phyloP scores from a whole-genome alignment of 2,797 vertebrate genomes.

The Scyliorhinus canicula region DNA sequence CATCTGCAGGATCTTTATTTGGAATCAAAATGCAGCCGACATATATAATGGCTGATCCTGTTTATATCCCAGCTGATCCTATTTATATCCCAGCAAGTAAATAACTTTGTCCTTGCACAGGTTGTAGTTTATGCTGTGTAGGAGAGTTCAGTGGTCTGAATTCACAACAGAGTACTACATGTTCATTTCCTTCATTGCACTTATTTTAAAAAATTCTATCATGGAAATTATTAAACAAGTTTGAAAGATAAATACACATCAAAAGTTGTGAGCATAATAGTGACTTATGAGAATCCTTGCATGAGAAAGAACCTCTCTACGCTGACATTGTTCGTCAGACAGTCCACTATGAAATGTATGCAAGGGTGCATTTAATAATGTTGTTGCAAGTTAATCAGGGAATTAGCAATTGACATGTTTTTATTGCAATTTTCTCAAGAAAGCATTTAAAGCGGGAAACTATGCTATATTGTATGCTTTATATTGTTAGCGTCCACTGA shows the following conservation, averaged over 20 bases:
- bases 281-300: not conserved
- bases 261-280: not conserved
- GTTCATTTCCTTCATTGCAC: not conserved
- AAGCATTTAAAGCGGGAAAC: not conserved
- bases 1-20: not conserved
- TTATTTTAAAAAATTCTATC: not conserved
- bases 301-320: not conserved
- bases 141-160: not conserved
- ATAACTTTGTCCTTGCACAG: not conserved
- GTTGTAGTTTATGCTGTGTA: not conserved
- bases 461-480: not conserved
- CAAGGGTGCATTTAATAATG: not conserved
- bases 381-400: not conserved
- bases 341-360: not conserved
- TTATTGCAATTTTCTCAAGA: not conserved
- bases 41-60: not conserved
- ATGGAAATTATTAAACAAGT: not conserved
- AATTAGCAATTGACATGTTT: not conserved
- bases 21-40: not conserved
- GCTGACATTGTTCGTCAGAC: not conserved
- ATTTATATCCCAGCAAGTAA: not conserved
- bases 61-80: not conserved
- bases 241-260: not conserved
- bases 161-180: not conserved
- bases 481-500: not conserved